Evolutionary conservation across 2,113 vertebrate species (phyloP), one percentile per base, ranked within the genome.

Genomic region (Merops nubicus): DNA sequence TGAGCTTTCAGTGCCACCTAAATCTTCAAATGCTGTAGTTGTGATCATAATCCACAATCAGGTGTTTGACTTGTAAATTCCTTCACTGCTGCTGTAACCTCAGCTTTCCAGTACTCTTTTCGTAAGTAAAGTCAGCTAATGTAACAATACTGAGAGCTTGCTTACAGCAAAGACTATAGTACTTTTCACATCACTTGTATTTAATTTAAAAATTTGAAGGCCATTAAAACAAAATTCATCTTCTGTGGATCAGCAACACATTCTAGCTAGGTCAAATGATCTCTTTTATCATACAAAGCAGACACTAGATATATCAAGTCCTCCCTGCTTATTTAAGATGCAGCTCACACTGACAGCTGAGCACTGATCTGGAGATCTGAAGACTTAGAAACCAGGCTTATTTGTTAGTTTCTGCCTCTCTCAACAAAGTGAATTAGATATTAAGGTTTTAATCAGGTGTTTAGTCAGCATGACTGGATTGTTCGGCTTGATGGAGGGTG

Each of bases 221-320:
- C 82, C 67, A 85, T 89, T 94, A 89, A 96, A 95, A 90, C 34
- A 93, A 89, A 54, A 93, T 48, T 64, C 48, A 45, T 91, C 67
- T 62, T 73, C 67, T 62, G 29, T 54, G 48, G 59, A 45, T 94
- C 14, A 20, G 67, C 12, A 95, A 85, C 29, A 72, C 48, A 34
- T 90, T 88, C 85, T 69, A 93, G 94, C 70, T 91, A 67, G 88
- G 81, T 91, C 85, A 96, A 85, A 93, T 19, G 57, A 91, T 95
- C 74, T 79, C 53, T 95, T 93, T 95, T 64, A 89, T 95, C 88
- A 94, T 65, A 93, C 57, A 93, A 85, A 95, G 81, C 67, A 94
- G 93, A 93, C 85, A 85, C n/a, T 54, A 93, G 78, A 77, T 83
- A 93, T n/a, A 96, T 89, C 78, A 93, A 88, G 42, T 73, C 45